A percentile compares a stretch with the other conserved stretches of the same genome.
Conservation (phyloP, 2,888 invertebrate species). For the Scaptomyza cyrtandrae region DNA sequence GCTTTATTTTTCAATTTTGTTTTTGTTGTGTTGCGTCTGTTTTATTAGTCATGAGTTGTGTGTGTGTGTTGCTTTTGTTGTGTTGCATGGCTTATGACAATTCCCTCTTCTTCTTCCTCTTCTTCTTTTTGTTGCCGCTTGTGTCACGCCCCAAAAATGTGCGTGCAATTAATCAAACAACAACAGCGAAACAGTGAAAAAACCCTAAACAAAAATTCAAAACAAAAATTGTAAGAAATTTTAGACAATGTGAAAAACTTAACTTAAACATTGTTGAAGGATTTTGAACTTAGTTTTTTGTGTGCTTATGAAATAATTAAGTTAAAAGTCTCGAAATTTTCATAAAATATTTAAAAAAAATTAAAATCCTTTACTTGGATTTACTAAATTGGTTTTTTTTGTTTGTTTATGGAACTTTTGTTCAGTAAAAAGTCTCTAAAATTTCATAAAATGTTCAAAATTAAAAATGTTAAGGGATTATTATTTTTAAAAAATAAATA, state of each 20-base stretch:
- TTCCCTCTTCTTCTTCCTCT: constrained; percentile 11
- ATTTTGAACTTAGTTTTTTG: no score
- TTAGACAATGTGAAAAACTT: not conserved
- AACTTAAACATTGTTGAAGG: not conserved
- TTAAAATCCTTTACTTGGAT: no score
- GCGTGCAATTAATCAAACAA: constrained; percentile 60
- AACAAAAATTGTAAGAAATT: not conserved
- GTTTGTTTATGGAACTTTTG: no score
- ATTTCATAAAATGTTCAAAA: no score
- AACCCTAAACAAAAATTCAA: not conserved
- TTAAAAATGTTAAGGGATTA: no score
- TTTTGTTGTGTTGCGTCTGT: constrained; percentile 13
- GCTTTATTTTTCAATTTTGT: not conserved
- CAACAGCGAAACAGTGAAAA: not conserved
- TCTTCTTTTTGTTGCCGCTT: constrained; percentile 18
- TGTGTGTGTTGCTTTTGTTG: constrained; percentile 40
- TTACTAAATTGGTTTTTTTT: no score
- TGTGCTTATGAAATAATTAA: no score
- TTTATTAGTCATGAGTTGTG: constrained; percentile 59
- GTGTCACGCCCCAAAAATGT: constrained; percentile 63
- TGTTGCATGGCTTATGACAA: constrained; percentile 58
- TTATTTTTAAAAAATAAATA: no score
- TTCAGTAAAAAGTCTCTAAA: no score
- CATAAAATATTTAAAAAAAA: no score
- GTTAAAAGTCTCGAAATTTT: no score